phyloP scores from a whole-genome alignment of 2,888 invertebrate genomes.

The Eupithecia abbreviata region DNA sequence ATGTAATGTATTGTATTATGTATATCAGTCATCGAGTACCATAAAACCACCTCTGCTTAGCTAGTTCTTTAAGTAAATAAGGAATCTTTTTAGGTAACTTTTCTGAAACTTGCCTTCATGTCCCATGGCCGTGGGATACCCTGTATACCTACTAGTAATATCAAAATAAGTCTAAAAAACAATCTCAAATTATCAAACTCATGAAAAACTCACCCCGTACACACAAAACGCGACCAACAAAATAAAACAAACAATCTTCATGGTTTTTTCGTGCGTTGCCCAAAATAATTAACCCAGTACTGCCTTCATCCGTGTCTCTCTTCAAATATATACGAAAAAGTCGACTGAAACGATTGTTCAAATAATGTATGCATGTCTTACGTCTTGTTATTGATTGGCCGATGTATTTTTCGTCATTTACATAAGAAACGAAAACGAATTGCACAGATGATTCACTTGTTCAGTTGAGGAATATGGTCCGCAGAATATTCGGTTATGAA shows the following conservation, averaged over 20 bases:
- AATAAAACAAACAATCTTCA: conserved; percentile 31
- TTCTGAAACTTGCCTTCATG: too few relatives aligned
- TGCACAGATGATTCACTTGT: not conserved
- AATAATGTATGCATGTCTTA: conserved; percentile 11
- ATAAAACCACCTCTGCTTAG: too few relatives aligned
- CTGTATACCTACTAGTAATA: too few relatives aligned
- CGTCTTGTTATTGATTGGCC: not conserved
- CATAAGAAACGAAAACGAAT: not conserved
- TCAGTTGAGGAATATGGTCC: not conserved
- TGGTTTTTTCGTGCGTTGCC: conserved; percentile 37
- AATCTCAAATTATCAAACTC: not conserved
- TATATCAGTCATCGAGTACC: too few relatives aligned
- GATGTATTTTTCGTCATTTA: not conserved
- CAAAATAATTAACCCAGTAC: conserved; percentile 7
- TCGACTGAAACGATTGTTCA: conserved; percentile 24
- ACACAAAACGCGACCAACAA: conserved; percentile 34
- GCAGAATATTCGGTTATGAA: not conserved
- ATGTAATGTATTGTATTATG: too few relatives aligned
- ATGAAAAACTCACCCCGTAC: conserved; percentile 41
- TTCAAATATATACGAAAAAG: conserved; percentile 25
- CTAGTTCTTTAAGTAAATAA: too few relatives aligned
- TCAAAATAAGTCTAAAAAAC: not conserved
- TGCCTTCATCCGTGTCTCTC: too few relatives aligned
- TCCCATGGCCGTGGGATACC: too few relatives aligned
- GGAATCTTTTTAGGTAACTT: too few relatives aligned